These are phyloP conservation scores for Callyntrura guangdongensis DNA, from an alignment of 2,888 invertebrate genomes.

Conservation along the genomic window DNA sequence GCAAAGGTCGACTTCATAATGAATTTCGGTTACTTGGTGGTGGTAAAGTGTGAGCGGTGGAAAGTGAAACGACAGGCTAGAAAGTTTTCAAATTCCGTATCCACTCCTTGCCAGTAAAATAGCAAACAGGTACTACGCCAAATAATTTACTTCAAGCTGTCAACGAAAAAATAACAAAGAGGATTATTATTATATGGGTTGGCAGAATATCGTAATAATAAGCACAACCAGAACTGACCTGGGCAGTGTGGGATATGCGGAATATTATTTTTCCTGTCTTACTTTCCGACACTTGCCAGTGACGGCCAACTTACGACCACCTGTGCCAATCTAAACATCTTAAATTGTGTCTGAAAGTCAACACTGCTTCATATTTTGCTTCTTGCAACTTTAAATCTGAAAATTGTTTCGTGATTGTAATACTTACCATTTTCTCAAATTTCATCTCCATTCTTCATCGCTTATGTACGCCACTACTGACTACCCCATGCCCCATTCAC, in stretches of 20 bases:
- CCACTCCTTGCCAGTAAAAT: neutral
- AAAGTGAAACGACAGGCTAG: neutral
- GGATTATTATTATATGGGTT: slow-evolving; percentile 27
- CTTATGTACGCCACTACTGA: neutral
- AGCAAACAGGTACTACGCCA: slow-evolving; percentile 68
- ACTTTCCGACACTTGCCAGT: too few relatives aligned
- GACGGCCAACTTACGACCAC: too few relatives aligned
- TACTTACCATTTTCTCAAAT: neutral
- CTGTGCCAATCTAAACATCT: too few relatives aligned
- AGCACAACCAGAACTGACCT: slow-evolving; percentile 21
- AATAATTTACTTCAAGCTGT: slow-evolving; percentile 47
- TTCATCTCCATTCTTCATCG: neutral
- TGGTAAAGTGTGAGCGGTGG: neutral
- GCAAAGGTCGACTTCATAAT: slow-evolving; percentile 66
- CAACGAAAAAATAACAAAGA: slow-evolving; percentile 46
- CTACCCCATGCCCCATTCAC: too few relatives aligned
- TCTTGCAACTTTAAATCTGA: too few relatives aligned
- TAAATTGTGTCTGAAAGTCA: too few relatives aligned
- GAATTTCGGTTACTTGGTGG: neutral
- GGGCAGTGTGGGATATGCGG: neutral
- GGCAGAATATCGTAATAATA: neutral
- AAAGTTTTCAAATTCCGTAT: slow-evolving; percentile 40
- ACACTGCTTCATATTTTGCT: too few relatives aligned
- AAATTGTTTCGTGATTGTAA: neutral
- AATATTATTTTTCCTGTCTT: neutral